A percentile compares a stretch with the other conserved stretches of the same genome.
Conservation (phyloP, 2,113 vertebrate genomes). For the Urocitellus parryii region DNA sequence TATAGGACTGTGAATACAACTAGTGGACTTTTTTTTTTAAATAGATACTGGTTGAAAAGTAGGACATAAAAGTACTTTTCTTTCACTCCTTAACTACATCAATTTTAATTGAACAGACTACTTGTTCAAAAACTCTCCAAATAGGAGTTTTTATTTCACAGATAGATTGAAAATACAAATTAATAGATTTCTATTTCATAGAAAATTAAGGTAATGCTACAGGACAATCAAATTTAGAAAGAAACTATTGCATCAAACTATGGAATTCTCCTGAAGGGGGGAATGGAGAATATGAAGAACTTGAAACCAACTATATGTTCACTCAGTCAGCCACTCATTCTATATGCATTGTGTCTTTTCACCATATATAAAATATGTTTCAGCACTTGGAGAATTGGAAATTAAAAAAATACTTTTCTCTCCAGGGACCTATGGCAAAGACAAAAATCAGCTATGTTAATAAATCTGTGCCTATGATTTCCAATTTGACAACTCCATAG, state of each 20-base stretch:
- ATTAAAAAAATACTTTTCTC: neutral
- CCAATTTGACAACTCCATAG: neutral
- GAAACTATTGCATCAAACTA: neutral
- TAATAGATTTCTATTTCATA: neutral
- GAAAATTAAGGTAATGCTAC: neutral
- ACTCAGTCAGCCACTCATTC: neutral
- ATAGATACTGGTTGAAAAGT: neutral
- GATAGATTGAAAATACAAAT: neutral
- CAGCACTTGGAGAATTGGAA: neutral
- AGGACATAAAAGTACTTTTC: neutral
- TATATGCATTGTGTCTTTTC: neutral
- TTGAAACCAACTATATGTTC: neutral
- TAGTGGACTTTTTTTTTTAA: neutral
- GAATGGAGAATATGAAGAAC: neutral
- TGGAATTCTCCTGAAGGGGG: neutral
- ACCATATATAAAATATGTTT: neutral
- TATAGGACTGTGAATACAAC: neutral
- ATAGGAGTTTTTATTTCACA: neutral
- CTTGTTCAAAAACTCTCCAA: neutral
- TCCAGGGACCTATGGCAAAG: neutral
- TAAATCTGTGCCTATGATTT: no score
- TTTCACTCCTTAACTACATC: neutral
- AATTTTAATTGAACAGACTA: neutral
- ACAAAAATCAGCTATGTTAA: neutral
- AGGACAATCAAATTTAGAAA: neutral